Percentiles rank a stretch among this genome's conserved stretches.
Evolutionary conservation across 2,888 invertebrate genomes (phyloP).

Genomic region (Tipula unca): DNA sequence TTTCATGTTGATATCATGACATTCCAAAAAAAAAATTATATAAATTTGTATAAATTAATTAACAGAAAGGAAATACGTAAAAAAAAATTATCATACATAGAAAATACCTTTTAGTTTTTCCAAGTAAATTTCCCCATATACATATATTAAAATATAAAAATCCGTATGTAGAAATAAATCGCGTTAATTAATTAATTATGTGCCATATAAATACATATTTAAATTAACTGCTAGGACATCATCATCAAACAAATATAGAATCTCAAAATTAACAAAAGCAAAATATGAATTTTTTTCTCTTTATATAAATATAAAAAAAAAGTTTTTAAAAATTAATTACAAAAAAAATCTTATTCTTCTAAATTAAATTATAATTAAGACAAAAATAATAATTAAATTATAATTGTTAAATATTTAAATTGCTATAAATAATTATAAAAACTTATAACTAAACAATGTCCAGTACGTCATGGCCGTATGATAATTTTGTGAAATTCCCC

Average conservation of each 20-base stretch:
- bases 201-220: neutral
- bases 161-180: neutral
- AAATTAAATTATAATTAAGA: neutral
- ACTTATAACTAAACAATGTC: neutral
- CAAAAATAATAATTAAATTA: neutral
- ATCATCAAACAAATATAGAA: neutral
- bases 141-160: neutral
- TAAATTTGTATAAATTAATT: neutral
- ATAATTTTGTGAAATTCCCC: neutral
- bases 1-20: neutral
- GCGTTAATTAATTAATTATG: constrained; percentile 8
- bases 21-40: neutral
- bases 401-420: constrained; percentile 8
- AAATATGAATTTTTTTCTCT: neutral
- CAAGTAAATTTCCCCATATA: neutral
- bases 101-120: neutral
- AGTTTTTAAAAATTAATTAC: neutral
- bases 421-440: neutral
- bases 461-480: neutral
- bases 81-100: neutral
- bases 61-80: neutral
- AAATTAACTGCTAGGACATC: neutral
- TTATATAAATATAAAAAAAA: neutral
- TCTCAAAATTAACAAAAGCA: neutral
- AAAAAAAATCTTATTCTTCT: neutral